Conservation (phyloP, 2,797 vertebrate genomes). For the Dendrocincla tyrannina region DNA sequence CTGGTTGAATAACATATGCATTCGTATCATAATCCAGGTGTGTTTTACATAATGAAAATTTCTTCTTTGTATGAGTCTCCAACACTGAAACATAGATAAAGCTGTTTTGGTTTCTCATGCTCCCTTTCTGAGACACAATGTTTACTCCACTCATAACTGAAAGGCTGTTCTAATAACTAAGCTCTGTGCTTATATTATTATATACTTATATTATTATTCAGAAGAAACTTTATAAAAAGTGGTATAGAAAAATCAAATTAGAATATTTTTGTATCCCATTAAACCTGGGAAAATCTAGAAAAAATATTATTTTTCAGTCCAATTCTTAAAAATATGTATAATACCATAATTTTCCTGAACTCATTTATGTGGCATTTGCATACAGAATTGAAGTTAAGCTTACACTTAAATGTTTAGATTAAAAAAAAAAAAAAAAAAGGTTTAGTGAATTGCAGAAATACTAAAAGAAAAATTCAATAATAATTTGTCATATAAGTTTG, state of each 20-base stretch:
- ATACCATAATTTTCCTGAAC: not conserved
- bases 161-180: not conserved
- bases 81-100: not conserved
- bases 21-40: not conserved
- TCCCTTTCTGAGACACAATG: not conserved
- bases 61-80: not conserved
- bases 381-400: not conserved
- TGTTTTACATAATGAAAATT: not conserved
- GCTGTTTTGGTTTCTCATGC: not conserved
- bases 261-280: not conserved
- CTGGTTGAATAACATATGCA: rapidly evolving
- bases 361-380: not conserved
- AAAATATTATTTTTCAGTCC: not conserved
- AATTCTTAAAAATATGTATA: not conserved
- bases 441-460: not conserved
- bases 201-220: not conserved
- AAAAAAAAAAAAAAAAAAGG: not conserved
- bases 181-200: not conserved
- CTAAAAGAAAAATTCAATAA: not conserved
- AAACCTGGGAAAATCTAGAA: not conserved
- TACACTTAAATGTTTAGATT: not conserved
- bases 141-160: not conserved
- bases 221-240: not conserved
- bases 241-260: not conserved
- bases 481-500: not conserved